Base-by-base conservation (phyloP, 2,888 invertebrate species). In the Ormyrus nitidulus region DNA sequence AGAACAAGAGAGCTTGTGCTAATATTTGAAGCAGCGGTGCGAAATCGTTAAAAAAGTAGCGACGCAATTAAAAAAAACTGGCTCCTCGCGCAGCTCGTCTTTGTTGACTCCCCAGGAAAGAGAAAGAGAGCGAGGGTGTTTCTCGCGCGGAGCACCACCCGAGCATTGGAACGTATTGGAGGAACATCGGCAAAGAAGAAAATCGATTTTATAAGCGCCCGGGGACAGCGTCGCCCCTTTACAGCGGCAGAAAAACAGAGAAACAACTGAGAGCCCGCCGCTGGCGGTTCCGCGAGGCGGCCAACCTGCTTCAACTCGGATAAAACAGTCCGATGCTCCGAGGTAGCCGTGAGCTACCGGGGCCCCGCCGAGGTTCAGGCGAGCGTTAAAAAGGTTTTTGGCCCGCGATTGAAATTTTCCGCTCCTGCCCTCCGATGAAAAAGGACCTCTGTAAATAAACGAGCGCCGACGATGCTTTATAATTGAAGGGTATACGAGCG, bases 121-220 rank as follows among this genome's bases (percentile, higher is more conserved):
- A 34, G 34, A 34, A 34, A 2, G 34, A 64, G n/a, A 49, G 48
- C 13, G 34, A 34, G 34, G 34, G 13, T 64, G 49, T n/a, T 48
- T 11, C 64, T 58, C 44, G 34, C 34, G 34, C 34, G 34, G 34
- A 34, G 1, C 19, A 1, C 4, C 34, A 0, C 4, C 34, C 34
- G 11, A 44, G 9, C 34, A 71, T 59, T 6, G 51, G 59, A 71
- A 71, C 71, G 71, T 59, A 71, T 71, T 59, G 71, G 19, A 49
- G 34, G 66, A 66, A 53, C 49, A n/a, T 34, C 59, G 5, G 54
- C 51, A 68, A 76, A 49, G 76, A 78, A 82, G 76, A 78, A 82
- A 84, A 85, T 86, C 84, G 85, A 85, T 85, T 85, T 85, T 85
- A 84, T 85, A 84, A 83, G 84, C 82, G 82, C 82, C 79, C 81